Evolutionary conservation across 92 coral and sea anemone genomes (phyloP).

Genomic region (Zoanthus sansibaricus): DNA sequence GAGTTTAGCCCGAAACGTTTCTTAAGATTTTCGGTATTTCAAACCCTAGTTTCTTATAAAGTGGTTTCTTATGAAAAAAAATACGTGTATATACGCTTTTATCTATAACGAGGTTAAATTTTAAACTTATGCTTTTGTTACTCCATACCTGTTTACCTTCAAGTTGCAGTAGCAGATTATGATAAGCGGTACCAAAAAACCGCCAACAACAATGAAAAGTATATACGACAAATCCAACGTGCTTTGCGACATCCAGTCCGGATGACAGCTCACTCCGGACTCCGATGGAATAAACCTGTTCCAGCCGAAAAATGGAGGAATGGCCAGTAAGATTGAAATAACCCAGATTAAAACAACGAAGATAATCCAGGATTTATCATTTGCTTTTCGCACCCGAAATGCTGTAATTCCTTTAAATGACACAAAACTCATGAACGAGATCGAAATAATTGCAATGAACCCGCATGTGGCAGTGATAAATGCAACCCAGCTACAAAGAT

Average conservation of each 20-base stretch:
- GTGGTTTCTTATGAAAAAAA: too few relatives aligned
- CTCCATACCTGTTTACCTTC: constrained; percentile 5
- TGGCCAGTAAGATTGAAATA: background rate
- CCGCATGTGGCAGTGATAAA: constrained; percentile 27
- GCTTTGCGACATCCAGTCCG: constrained; percentile 29
- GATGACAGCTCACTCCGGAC: constrained; percentile 32
- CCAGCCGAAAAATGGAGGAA: constrained; percentile 35
- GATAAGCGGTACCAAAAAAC: constrained; percentile 14
- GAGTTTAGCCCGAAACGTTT: too few relatives aligned
- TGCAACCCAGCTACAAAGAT: constrained; percentile 34
- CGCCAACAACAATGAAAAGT: constrained; percentile 4
- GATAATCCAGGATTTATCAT: background rate
- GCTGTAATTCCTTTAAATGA: background rate
- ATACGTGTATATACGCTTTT: too few relatives aligned
- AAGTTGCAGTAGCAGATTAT: background rate
- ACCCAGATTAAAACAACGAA: background rate
- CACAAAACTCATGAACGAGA: constrained; percentile 7
- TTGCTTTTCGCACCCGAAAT: background rate
- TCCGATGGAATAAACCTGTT: constrained; percentile 16
- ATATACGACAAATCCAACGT: constrained; percentile 16
- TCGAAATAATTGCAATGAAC: constrained; percentile 13
- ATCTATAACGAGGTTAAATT: too few relatives aligned
- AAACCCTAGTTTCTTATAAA: too few relatives aligned
- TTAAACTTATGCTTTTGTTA: background rate
- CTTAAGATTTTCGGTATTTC: too few relatives aligned